phyloP scores from a whole-genome alignment of 2,888 invertebrate genomes.

The Megastigmus dorsalis region DNA sequence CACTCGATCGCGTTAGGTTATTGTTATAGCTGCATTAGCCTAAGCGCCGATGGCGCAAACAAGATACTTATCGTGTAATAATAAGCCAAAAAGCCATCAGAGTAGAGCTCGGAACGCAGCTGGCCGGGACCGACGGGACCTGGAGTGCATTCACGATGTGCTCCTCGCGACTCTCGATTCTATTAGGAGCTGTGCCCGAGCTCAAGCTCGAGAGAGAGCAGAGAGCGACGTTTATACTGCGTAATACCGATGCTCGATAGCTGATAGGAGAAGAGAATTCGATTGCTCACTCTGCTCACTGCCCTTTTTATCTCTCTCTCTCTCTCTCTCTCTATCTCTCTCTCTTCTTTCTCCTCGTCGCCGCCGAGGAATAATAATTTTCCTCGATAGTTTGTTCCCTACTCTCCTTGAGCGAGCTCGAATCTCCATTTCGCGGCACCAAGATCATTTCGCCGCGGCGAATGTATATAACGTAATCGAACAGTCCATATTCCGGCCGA shows the following conservation, averaged over 20 bases:
- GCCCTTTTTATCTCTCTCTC: not conserved
- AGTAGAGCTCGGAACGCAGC: too few species aligned
- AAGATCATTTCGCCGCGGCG: not conserved
- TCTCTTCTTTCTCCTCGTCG: not conserved
- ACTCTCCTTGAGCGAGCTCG: too few species aligned
- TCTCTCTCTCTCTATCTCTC: not conserved
- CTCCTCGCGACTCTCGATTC: too few species aligned
- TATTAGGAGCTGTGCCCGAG: not conserved
- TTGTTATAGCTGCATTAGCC: constrained; percentile 4
- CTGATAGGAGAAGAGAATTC: not conserved
- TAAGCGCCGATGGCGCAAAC: constrained; percentile 11
- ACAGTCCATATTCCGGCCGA: too few species aligned
- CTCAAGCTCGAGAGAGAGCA: too few species aligned
- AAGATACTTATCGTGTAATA: constrained; percentile 13
- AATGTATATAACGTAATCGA: constrained; percentile 9
- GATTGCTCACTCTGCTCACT: too few species aligned
- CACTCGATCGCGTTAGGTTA: not conserved
- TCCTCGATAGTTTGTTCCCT: not conserved
- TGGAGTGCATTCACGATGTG: too few species aligned
- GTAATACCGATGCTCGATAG: too few species aligned
- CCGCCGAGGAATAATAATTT: too few species aligned
- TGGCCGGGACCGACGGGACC: too few species aligned
- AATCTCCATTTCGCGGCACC: not conserved
- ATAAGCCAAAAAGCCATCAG: constrained; percentile 7
- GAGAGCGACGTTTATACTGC: too few species aligned